Base-by-base conservation (phyloP, 2,113 vertebrate species). In the Motacilla alba region DNA sequence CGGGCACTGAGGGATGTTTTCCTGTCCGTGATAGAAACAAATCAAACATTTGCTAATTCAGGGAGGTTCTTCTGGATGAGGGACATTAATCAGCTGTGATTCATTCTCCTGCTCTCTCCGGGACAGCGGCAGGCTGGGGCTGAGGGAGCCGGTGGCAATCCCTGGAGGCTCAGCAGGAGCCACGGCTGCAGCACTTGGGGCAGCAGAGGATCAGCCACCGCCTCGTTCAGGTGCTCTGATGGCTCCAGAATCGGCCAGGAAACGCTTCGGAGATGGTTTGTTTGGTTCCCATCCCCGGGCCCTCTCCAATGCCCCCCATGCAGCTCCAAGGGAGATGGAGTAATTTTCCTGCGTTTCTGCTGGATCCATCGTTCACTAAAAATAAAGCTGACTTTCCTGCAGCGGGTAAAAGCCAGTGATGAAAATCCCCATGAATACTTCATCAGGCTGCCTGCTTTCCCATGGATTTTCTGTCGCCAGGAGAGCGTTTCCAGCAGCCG, bases 401-500 rank as follows among this genome's bases (percentile, higher is more conserved):
- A 43, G 79, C 1, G 24, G 64, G 55, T 73, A 59, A 83, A 70
- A 94, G 33, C 10, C 1, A 4, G 18, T 14, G 74, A 78, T 84
- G 63, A 94, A 91, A 88, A 46, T 73, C 76, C 89, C 89, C 80
- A 80, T 63, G 91, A 86, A 92, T 81, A 63, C 86, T 86, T 88
- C 79, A 70, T 62, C 89, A 88, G 47, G 90, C 92, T 58, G 64
- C 92, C 86, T 43, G 53, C 89, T 52, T 88, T 80, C 35, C 91
- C 92, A 70, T 93, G 49, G 93, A 78, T 94, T 92, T 95, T 77
- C 89, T 95, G 89, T 81, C 94, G 0, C 83, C 77, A 55, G 83
- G 86, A 83, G 80, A 90, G 67, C 5, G 0, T 41, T 93, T 87
- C 90, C 95, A 95, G 66, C 90, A 80, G 68, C 39, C 5, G 2